Conservation (phyloP, 2,113 vertebrate species). For the Anoplopoma fimbria region DNA sequence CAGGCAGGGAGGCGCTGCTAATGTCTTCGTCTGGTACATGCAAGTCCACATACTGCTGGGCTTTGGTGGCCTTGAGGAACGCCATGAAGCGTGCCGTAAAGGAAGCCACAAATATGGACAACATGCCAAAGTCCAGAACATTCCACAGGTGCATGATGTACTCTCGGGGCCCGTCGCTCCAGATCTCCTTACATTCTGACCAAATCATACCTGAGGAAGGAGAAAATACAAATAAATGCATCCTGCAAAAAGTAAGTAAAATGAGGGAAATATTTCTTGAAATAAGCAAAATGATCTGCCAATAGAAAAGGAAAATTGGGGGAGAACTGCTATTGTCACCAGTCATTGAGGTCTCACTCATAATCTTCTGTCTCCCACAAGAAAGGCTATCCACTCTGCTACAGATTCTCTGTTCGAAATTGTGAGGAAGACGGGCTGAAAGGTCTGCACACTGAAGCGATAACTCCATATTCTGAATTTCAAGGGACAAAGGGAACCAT, state of each 20-base stretch:
- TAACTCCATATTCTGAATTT: too few relatives aligned
- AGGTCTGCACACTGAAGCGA: too few relatives aligned
- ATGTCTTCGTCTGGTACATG: slow-evolving; percentile 90
- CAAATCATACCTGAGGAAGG: slow-evolving; percentile 93
- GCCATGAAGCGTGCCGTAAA: slow-evolving; percentile 97
- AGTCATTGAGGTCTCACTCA: too few relatives aligned
- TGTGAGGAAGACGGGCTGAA: too few relatives aligned
- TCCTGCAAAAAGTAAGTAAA: not conserved
- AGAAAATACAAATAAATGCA: not conserved
- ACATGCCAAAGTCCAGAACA: slow-evolving; percentile 95
- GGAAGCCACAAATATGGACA: slow-evolving; percentile 96
- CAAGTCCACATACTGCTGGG: slow-evolving; percentile 93
- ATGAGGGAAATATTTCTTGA: too few relatives aligned
- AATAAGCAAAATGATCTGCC: too few relatives aligned
- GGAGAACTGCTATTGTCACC: too few relatives aligned
- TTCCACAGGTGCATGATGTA: slow-evolving; percentile 97
- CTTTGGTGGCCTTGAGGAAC: slow-evolving; percentile 95
- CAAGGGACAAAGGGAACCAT: not conserved
- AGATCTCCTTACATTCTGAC: slow-evolving; percentile 98
- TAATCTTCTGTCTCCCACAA: too few relatives aligned
- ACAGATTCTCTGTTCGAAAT: too few relatives aligned
- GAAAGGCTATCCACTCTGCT: too few relatives aligned
- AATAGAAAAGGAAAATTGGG: too few relatives aligned
- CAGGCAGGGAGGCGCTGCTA: slow-evolving; percentile 90
- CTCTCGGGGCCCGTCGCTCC: slow-evolving; percentile 94